Base-by-base conservation (phyloP, 2,113 vertebrate genomes). In the Emydocephalus ijimae region DNA sequence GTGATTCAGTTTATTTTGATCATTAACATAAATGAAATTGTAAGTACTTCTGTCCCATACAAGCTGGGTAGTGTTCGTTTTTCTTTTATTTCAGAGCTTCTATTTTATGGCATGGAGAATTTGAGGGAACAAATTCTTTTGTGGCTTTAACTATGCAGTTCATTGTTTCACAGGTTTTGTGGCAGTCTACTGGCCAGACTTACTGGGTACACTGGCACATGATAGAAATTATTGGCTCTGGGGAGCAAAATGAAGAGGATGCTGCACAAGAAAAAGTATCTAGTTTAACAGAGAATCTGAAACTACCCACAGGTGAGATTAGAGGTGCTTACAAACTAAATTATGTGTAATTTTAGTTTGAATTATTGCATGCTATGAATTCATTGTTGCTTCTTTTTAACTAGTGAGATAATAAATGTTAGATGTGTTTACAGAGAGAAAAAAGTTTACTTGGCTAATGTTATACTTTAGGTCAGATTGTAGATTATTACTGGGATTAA, bases 131-230 rank as follows among this genome's bases (percentile, higher is more conserved):
- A 85, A 4, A 39, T 39, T 39, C 39, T 39, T 39, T 39, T 39
- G 34, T 26, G 1, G 39, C 92, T 85, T 20, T 91, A 43, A 92
- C 61, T 4, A 11, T 45, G 24, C 81, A 21, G 1, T 34, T 94
- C 61, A 94, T 93, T 93, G 8, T 89, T 12, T 85, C 54, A 0
- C 95, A 99, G 99, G 98, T 99, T n/a, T 98, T 98, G 96, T 98
- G 98, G 98, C 98, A 98, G 91, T 98, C 98, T 0, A 97, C 98
- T 0, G 98, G 98, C 85, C 97, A 94, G n/a, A 98, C 98, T 0
- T 98, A 98, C 96, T 98, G 99, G 98, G 98, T 99, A 1, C 98
- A 96, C 95, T 99, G 99, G 99, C 98, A 99, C 95, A 98, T 98
- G 98, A 94, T 99, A 95, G 98, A 99, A 97, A 98, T 99, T 43